A percentile compares a stretch with the other conserved stretches of the same genome.
Evolutionary conservation across 1,140 invertebrate species (phyloP).

Genomic region (Zaprionus lachaisei): DNA sequence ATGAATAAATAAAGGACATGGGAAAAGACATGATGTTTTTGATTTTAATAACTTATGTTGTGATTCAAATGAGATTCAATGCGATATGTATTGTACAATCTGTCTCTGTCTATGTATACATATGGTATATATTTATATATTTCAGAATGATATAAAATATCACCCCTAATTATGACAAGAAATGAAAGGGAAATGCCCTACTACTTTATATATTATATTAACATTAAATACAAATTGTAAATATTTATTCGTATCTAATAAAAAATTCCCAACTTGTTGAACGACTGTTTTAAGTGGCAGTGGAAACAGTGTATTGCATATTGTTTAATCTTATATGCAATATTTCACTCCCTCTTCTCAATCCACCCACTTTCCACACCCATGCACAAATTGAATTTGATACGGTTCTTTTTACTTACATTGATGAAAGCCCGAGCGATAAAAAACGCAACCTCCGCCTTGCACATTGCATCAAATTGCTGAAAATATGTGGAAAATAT

Average conservation of each 20-base stretch:
- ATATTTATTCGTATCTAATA: background rate
- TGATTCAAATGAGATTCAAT: too few species aligned
- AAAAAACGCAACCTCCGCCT: constrained; percentile 90
- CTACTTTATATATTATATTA: background rate
- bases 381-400: background rate
- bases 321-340: constrained; percentile 2
- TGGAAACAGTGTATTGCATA: background rate
- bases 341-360: background rate
- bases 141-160: too few species aligned
- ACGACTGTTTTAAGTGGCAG: background rate
- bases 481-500: constrained; percentile 84
- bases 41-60: too few species aligned
- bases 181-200: background rate
- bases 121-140: too few species aligned
- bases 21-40: too few species aligned
- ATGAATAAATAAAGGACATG: too few species aligned
- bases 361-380: background rate
- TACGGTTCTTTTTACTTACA: constrained; percentile 86
- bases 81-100: too few species aligned
- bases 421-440: constrained; percentile 88
- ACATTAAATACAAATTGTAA: background rate
- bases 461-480: constrained; percentile 90
- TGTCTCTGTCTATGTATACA: too few species aligned
- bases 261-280: background rate
- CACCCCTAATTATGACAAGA: background rate